Evolutionary conservation across 2,797 vertebrate genomes (phyloP), one percentile per base, ranked within the genome.

Genomic region (Carapus acus): DNA sequence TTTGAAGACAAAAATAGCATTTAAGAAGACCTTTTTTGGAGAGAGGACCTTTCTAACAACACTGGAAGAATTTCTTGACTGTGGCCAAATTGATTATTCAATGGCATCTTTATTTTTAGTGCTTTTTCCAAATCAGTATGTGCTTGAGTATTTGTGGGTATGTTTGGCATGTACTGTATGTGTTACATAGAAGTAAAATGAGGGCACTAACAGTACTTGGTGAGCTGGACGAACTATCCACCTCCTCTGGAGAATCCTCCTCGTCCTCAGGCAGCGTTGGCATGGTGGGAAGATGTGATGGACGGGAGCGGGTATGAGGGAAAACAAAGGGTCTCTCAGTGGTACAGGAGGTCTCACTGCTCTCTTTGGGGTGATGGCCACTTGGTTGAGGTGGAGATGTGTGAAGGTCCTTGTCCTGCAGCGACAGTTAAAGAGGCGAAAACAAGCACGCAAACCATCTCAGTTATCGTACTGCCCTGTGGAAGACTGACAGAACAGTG

Each of bases 221-320:
- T 37, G 85, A 85, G 56, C 85, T 87, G 69, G 88, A 87, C 58
- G 79, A 85, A 73, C 85, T 87, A 78, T 90, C 87, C 59, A 91
- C 75, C 55, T 90, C 87, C 70, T 93, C 93, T 3, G 89, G 86
- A 41, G 91, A 89, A 76, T 93, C 93, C 83, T 92, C 92, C 54
- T 93, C 90, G 22, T 96, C 92, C 82, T 94, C 94, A 1, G 94
- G 94, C 72, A 91, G 77, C 20, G 91, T 93, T 84, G 95, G 94
- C 96, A 99, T 99, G 79, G 79, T 55, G 39, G 83, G 81, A 55
- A 68, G 52, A 0, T 53, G 62, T 3, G 83, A 58, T 52, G 83
- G 80, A n/a, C 83, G 86, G 74, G 86, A 82, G 39, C 83, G 82
- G 67, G 87, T 66, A 54, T 57, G 72, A 2, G 81, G 83, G 71